Base-by-base conservation (phyloP, 2,888 invertebrate genomes). In the Galeruca laticollis region DNA sequence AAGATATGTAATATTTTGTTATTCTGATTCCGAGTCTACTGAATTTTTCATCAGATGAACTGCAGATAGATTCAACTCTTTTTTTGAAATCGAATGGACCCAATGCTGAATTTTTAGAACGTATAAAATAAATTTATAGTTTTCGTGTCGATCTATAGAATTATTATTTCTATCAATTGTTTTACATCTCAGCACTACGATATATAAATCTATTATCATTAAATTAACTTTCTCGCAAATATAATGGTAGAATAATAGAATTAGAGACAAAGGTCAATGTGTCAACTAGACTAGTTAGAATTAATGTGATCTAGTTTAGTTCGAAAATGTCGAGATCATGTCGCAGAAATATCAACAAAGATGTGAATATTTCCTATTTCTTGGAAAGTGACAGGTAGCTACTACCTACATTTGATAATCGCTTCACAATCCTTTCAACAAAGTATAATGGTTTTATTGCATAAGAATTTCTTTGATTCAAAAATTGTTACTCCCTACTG, bases 251-350 rank as follows among this genome's bases (percentile, higher is more conserved):
- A 9, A 47, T 47, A 18, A 47, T 47, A 47, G 47, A 40, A 33
- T 18, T 63, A n/a, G 15, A 54, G 10, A n/a, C 49, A 67, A 64
- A 64, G 64, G 64, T 64, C 57, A 40, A 57, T 56, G 57, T 64
- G 57, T 57, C 64, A 64, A 64, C 57, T 64, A 64, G 47, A 35
- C 3, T 54, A 10, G 43, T 5, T 56, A 20, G 31, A 67, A 57
- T 40, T 13, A 67, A 69, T 57, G 54, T 64, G 57, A 60, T 60
- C 62, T 68, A 52, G 49, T 59, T 66, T 35, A 66, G 26, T 52
- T 43, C 43, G 59, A 61, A 61, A 59, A 69, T 52, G 68, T 59
- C 62, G 59, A 61, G 60, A 54, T 64, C 60, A 69, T 62, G 64
- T 69, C 65, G 61, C 21, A 52, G 52, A 51, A 56, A 60, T 60